These are phyloP conservation scores for Huso huso DNA, from an alignment of 2,797 vertebrate species.

Conservation along the genomic window DNA sequence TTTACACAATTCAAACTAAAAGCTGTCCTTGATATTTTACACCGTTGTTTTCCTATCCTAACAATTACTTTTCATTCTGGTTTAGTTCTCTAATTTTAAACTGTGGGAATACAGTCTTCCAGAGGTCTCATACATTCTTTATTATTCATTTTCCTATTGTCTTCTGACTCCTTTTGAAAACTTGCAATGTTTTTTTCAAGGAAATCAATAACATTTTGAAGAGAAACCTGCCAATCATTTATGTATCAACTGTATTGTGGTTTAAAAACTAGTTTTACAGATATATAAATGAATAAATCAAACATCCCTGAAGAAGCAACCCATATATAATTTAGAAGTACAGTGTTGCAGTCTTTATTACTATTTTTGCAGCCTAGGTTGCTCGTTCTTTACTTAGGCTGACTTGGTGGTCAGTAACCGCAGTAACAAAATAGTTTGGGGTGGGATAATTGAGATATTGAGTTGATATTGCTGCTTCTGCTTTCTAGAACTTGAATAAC, in stretches of 20 bases:
- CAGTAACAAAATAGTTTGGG: background rate
- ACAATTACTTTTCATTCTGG: constrained; percentile 13
- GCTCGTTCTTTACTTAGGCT: background rate
- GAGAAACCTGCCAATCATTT: constrained; percentile 30
- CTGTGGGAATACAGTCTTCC: constrained; percentile 23
- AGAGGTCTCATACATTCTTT: constrained; percentile 30
- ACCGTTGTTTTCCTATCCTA: constrained; percentile 4
- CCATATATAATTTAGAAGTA: constrained; percentile 23
- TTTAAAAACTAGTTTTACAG: constrained; percentile 20
- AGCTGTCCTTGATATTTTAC: constrained; percentile 2
- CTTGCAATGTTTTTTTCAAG: constrained; percentile 20
- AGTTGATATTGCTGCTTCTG: background rate
- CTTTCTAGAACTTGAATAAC: too few species aligned
- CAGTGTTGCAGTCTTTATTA: constrained; percentile 4
- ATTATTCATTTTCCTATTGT: constrained; percentile 20
- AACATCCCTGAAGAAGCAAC: constrained; percentile 20
- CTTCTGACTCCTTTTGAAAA: constrained; percentile 21
- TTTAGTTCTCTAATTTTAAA: constrained; percentile 14
- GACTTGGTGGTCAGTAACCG: background rate
- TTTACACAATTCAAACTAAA: too few species aligned
- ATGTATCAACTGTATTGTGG: constrained; percentile 26
- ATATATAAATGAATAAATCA: constrained; percentile 35
- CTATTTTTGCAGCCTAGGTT: background rate
- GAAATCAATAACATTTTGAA: constrained; percentile 26
- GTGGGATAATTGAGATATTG: background rate